Conservation (phyloP, 1,140 invertebrate genomes). For the Epicauta chinensis region DNA sequence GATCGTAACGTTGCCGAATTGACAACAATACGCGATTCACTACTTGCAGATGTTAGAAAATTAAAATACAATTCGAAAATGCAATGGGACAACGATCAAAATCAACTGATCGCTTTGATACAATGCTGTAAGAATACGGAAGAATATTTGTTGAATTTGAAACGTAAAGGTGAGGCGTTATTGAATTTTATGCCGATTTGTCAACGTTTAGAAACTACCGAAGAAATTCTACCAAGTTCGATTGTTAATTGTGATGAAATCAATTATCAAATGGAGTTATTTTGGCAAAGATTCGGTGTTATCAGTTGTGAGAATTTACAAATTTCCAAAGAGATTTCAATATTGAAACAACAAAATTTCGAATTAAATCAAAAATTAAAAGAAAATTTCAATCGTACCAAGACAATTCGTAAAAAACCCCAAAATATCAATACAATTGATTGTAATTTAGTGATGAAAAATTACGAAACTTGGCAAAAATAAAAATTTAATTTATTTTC, state of each 20-base stretch:
- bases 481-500: conserved; percentile 2
- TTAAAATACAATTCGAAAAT: conserved; percentile 26
- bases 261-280: conserved; percentile 20
- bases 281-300: conserved; percentile 33
- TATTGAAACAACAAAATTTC: too few relatives aligned
- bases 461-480: background rate
- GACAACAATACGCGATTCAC: conserved; percentile 26
- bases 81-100: conserved; percentile 23
- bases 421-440: too few relatives aligned
- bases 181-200: conserved; percentile 48
- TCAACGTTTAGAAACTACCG: conserved; percentile 49
- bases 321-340: too few relatives aligned
- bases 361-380: too few relatives aligned
- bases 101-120: conserved; percentile 24
- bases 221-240: conserved; percentile 3
- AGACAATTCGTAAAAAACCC: conserved; percentile 18
- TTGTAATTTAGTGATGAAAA: too few relatives aligned
- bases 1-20: conserved; percentile 20
- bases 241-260: too few relatives aligned
- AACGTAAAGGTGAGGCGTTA: conserved; percentile 48
- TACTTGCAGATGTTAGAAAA: conserved; percentile 19
- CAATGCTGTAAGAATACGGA: conserved; percentile 22
- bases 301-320: background rate
- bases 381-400: too few relatives aligned
- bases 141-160: conserved; percentile 28